Conservation (phyloP, 1,140 invertebrate species). For the Trichonephila clavata region DNA sequence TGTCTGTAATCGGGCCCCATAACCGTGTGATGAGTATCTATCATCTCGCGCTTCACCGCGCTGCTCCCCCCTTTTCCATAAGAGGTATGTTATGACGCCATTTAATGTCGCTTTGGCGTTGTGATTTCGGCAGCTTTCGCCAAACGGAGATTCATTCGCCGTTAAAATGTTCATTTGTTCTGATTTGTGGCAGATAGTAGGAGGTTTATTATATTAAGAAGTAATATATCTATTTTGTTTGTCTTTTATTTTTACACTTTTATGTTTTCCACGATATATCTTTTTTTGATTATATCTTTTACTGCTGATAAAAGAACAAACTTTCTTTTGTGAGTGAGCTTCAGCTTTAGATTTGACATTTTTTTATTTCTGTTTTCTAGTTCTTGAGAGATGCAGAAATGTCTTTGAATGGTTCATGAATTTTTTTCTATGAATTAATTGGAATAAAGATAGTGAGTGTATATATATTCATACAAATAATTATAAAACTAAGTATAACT, state of each 20-base stretch:
- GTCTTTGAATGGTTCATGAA: background rate
- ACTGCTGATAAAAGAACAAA: too few species aligned
- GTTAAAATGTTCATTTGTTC: constrained; percentile 5
- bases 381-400: background rate
- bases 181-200: background rate
- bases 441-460: too few species aligned
- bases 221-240: background rate
- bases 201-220: background rate
- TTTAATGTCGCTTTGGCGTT: constrained; percentile 24
- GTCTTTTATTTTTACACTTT: background rate
- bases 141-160: background rate
- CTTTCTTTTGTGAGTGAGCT: background rate
- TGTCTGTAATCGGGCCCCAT: constrained; percentile 49
- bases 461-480: too few species aligned
- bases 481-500: too few species aligned
- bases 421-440: too few species aligned
- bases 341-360: background rate
- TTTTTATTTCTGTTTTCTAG: background rate
- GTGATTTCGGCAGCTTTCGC: constrained; percentile 2
- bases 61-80: background rate
- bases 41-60: constrained; percentile 48
- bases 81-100: constrained; percentile 18
- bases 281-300: background rate
- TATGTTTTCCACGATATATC: background rate
- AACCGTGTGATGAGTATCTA: constrained; percentile 36